Percentiles rank a stretch among this genome's conserved stretches.
phyloP scores from a whole-genome alignment of 2,888 invertebrate species.

The Drosophila planitibia region DNA sequence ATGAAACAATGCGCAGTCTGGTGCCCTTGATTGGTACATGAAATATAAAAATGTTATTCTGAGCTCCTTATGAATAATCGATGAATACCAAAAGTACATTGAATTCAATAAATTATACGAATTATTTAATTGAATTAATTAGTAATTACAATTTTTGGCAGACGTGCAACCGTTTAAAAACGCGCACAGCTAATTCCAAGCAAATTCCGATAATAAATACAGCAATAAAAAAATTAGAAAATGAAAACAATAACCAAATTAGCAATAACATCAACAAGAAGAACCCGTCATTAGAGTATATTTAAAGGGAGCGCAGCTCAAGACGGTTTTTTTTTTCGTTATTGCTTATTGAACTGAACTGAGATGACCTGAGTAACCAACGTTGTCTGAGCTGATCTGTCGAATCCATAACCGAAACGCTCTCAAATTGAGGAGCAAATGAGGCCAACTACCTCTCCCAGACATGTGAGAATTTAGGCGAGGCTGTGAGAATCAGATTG shows the following conservation, averaged over 20 bases:
- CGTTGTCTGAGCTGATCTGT: constrained; percentile 30
- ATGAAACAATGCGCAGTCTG: constrained; percentile 13
- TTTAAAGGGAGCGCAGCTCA: constrained; percentile 61
- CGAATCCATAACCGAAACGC: constrained; percentile 27
- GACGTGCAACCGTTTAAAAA: constrained; percentile 49
- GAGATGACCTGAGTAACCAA: constrained; percentile 36
- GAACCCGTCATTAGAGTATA: constrained; percentile 65
- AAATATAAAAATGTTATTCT: neutral
- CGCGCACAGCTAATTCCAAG: constrained; percentile 33
- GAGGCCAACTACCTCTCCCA: constrained; percentile 60
- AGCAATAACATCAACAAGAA: constrained; percentile 42
- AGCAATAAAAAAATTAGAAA: constrained; percentile 26
- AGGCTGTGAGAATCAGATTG: constrained; percentile 52
- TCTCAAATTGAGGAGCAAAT: constrained; percentile 57
- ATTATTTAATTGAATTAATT: constrained; percentile 70
- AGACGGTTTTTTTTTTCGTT: constrained; percentile 28
- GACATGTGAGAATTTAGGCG: constrained; percentile 59
- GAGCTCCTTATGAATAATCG: constrained; percentile 17
- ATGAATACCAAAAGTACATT: constrained; percentile 44
- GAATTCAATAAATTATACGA: constrained; percentile 44
- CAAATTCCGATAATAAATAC: constrained; percentile 27
- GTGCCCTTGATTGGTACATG: constrained; percentile 33
- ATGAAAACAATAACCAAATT: constrained; percentile 55
- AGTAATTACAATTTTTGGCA: constrained; percentile 62
- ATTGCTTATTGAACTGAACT: constrained; percentile 59